Evolutionary conservation across 2,888 invertebrate genomes (phyloP), one percentile per base, ranked within the genome.

Genomic region (Troides oblongomaculatus): DNA sequence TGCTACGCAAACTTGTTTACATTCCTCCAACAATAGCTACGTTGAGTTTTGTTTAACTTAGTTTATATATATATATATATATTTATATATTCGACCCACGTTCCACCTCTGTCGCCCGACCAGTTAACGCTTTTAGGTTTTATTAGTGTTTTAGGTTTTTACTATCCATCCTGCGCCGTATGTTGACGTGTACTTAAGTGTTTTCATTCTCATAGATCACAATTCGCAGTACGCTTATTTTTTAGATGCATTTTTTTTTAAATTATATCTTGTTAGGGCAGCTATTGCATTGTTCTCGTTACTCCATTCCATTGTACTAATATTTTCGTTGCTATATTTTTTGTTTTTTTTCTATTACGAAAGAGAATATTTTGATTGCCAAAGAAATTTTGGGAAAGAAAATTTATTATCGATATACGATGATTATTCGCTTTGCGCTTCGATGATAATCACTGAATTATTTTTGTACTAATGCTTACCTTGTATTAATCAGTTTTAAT

Each of bases 11-110:
- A 87, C 88, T 30, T 90, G 86, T 91, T 91, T 89, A 92, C 92
- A 92, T 92, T 92, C 92, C 92, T 88, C 87, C 88, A 86, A 85
- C 85, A 84, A 89, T 87, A 84, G 83, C 86, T 87, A 89, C 87
- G 90, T 91, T 90, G 88, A 87, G 84, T 90, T 90, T 90, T 90
- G 87, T 90, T 90, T 88, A 85, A 85, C 75, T 86, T 91, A 90
- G 86, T 87, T 88, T 69, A 84, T 86, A n/a, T 43, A n/a, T n/a
- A 53, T 53, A 86, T 84, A 81, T 84, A 30, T 30, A 30, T 30
- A 30, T 30, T 30, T 30, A 30, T 30, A 30, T 30, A 30, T 30
- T 30, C 83, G 86, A 88, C 85, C 79, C 80, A 79, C 81, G 83
- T 82, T 80, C 80, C 81, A 81, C 30, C 80, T 83, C 83, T 82